Conservation (phyloP, 2,113 vertebrate genomes). For the Nothocercus julius region DNA sequence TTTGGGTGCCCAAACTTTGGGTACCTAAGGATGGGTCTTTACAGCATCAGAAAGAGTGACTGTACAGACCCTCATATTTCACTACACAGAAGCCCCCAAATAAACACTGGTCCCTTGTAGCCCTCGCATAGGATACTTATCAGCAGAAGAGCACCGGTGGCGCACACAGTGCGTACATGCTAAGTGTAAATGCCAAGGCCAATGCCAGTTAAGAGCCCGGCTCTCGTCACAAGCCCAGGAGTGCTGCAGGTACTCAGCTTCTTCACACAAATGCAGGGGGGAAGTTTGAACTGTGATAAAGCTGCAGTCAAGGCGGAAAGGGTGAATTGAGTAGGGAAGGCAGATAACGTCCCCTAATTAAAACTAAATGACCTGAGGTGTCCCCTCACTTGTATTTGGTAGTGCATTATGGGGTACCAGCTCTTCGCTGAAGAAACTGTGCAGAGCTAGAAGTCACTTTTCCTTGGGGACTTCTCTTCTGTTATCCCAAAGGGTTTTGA, state of each 20-base stretch:
- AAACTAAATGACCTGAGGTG: neutral
- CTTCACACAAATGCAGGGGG: neutral
- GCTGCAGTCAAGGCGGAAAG: neutral
- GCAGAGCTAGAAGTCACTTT: neutral
- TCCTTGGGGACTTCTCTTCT: neutral
- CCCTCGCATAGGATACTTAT: rapidly evolving
- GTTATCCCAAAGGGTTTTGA: neutral
- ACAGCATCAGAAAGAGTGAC: neutral
- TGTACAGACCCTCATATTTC: neutral
- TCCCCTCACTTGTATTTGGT: neutral
- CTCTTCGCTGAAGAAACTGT: neutral
- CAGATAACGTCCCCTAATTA: neutral
- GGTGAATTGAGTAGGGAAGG: neutral
- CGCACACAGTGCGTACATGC: rapidly evolving
- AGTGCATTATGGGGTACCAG: neutral
- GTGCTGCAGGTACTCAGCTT: rapidly evolving
- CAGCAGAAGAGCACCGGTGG: rapidly evolving
- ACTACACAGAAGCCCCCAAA: neutral
- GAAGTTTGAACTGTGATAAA: neutral
- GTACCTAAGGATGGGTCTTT: neutral
- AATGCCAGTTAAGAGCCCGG: neutral
- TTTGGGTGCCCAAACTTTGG: neutral
- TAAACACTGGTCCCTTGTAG: neutral
- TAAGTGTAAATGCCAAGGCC: neutral
- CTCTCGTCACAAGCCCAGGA: neutral